Evolutionary conservation across 1,140 invertebrate genomes (phyloP).

Genomic region (Chionoecetes opilio): DNA sequence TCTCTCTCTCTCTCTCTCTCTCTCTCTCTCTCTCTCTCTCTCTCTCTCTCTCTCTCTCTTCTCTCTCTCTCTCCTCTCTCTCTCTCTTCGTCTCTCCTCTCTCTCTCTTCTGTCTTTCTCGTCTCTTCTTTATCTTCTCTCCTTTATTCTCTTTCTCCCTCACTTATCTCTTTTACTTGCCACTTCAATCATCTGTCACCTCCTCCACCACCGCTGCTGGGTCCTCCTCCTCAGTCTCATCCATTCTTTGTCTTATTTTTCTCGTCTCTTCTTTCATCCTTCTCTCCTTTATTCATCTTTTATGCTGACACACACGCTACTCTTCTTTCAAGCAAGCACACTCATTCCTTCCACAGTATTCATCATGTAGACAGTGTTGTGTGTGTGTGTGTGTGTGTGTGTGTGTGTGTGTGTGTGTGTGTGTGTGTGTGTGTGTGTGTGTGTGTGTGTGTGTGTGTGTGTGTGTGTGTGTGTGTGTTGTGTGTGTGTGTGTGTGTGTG

Average conservation of each 20-base stretch:
- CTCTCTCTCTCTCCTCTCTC: background rate
- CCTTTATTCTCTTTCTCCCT: background rate
- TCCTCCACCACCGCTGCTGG: background rate
- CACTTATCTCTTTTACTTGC: constrained; percentile 20
- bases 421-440: background rate
- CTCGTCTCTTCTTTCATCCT: background rate
- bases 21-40: too few species aligned
- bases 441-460: too few species aligned
- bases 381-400: background rate
- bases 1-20: too few species aligned
- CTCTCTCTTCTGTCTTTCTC: too few species aligned
- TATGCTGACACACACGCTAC: background rate
- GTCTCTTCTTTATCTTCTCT: too few species aligned
- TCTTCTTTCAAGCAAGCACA: background rate
- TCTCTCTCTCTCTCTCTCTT: too few species aligned
- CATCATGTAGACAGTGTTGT: background rate
- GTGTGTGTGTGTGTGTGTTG: too few species aligned
- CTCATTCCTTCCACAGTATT: constrained; percentile 29
- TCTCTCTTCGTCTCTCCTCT: constrained; percentile 6
- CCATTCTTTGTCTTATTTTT: background rate
- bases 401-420: constrained; percentile 27
- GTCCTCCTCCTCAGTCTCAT: background rate
- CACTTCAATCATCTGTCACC: constrained; percentile 4
- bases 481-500: too few species aligned
- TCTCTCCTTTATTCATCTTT: background rate